Evolutionary conservation across 2,888 invertebrate genomes (phyloP), one percentile per base, ranked within the genome.

Genomic region (Synergus umbraculus): DNA sequence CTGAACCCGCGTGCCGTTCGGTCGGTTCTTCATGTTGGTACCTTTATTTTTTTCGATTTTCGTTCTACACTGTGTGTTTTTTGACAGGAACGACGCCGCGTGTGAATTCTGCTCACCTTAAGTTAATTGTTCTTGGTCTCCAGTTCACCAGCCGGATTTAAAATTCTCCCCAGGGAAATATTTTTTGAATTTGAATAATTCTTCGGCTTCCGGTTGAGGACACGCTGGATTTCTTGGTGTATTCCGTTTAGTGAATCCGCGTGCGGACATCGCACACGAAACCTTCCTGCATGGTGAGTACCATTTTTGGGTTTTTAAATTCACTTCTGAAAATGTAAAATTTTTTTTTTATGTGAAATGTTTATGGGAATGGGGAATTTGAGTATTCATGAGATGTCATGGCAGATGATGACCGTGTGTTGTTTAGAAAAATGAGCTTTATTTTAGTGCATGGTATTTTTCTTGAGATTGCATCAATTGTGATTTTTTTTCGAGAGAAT

Each of bases 1-100:
- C 91, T 92, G 92, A 92, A 92, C 92, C 90, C 92, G 92, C 91
- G 91, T 87, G 90, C 88, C 86, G 89, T 88, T 85, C 85, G 85
- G 84, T 88, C 79, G 54, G 73, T n/a, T 41, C 4, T 73, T n/a
- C 83, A 78, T 54, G 83, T 66, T 49, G 58, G 10, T 63, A 79
- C 78, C 77, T 78, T 64, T 79, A 80, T 79, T 80, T 67, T 78
- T 76, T 82, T 80, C 78, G 58, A 76, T 81, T 69, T 65, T 91
- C 89, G 90, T 86, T 89, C 86, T 86, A 87, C 89, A 84, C 84
- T 82, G 81, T 87, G 77, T 76, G 76, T 22, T 76, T 77, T 77
- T 78, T 77, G 77, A 79, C 81, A 83, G 79, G 58, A 49, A n/a
- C 41, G 41, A 41, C 41, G 43, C 18, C 65, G 65, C 41, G 65